phyloP scores from a whole-genome alignment of 2,888 invertebrate species.

The Coenonympha arcania region DNA sequence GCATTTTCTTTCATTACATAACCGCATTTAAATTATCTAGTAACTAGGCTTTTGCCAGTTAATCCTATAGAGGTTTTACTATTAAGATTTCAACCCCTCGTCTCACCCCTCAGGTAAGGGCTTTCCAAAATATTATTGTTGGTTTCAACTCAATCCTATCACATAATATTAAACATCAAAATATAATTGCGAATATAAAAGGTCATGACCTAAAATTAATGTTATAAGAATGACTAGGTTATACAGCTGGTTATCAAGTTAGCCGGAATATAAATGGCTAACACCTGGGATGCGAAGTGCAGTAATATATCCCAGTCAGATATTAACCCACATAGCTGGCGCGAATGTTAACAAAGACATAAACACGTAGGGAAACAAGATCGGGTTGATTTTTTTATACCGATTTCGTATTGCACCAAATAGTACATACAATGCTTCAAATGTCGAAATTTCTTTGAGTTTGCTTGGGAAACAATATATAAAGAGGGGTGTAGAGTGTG shows the following conservation, averaged over 20 bases:
- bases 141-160: too few species aligned
- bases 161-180: not conserved
- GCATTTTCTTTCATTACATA: too few species aligned
- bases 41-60: too few species aligned
- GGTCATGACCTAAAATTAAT: not conserved
- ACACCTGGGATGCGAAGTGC: conserved; percentile 8
- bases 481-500: too few species aligned
- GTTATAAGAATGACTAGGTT: not conserved
- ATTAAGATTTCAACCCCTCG: too few species aligned
- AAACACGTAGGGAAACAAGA: not conserved
- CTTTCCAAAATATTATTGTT: too few species aligned
- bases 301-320: conserved; percentile 7
- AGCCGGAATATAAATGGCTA: conserved; percentile 1
- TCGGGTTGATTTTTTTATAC: not conserved
- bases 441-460: too few species aligned
- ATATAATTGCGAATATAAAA: not conserved
- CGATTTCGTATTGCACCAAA: not conserved
- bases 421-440: not conserved
- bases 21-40: too few species aligned
- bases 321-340: conserved; percentile 7
- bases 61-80: too few species aligned
- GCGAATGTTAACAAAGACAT: conserved; percentile 4
- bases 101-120: too few species aligned
- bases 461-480: too few species aligned
- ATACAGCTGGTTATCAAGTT: conserved; percentile 1